These are phyloP conservation scores for Coregonus suidteri DNA, from an alignment of 2,797 vertebrate genomes.

Conservation along the genomic window DNA sequence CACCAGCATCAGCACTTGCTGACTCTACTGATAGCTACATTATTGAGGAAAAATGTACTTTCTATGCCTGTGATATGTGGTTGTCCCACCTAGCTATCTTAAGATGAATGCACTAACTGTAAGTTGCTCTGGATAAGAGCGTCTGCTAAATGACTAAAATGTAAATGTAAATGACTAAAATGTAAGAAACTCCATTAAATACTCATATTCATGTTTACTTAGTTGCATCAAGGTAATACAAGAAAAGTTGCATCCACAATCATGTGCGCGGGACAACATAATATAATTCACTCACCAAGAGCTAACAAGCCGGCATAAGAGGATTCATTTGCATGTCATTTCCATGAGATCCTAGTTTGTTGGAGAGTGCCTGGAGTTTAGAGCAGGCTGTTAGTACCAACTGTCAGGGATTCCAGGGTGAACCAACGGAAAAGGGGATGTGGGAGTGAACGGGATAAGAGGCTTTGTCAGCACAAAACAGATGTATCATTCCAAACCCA, in stretches of 20 bases:
- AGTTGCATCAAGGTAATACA: constrained; percentile 41
- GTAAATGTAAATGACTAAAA: not conserved
- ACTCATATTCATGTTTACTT: constrained; percentile 52
- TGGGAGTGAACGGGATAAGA: not conserved
- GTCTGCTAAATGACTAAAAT: not conserved
- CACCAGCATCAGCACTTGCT: too few species aligned
- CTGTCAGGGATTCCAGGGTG: constrained; percentile 50
- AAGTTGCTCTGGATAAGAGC: too few species aligned
- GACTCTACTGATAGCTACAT: too few species aligned
- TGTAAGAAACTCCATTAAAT: not conserved
- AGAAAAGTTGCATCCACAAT: not conserved
- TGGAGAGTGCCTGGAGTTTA: constrained; percentile 2
- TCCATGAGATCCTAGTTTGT: constrained; percentile 65
- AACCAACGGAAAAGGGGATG: not conserved
- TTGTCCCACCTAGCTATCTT: too few species aligned
- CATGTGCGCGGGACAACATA: not conserved
- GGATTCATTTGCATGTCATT: constrained; percentile 80
- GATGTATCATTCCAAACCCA: constrained; percentile 18
- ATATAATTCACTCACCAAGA: constrained; percentile 25
- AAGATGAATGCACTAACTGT: too few species aligned
- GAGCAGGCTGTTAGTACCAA: constrained; percentile 44
- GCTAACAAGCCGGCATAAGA: constrained; percentile 51
- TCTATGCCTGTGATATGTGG: too few species aligned
- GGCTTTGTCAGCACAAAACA: constrained; percentile 13
- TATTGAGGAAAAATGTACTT: too few species aligned